Evolutionary conservation across 2,888 invertebrate genomes (phyloP).

Genomic region (Aphidius colemani): DNA sequence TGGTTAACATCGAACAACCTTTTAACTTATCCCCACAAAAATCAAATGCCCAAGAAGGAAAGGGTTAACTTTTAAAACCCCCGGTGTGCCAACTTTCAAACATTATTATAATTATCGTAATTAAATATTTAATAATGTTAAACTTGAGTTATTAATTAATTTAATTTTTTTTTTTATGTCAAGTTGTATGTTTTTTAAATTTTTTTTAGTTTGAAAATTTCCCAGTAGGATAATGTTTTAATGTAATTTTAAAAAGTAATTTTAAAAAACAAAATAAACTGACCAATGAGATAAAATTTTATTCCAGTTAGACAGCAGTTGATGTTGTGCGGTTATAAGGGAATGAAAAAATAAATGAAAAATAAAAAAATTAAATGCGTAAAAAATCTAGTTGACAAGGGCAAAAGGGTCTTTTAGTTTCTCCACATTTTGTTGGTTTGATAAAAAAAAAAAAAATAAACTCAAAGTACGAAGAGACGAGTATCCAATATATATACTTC

Average conservation of each 20-base stretch:
- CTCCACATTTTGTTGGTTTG: slow-evolving; percentile 21
- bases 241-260: slow-evolving; percentile 25
- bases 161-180: no score
- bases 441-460: no score
- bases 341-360: slow-evolving; percentile 27
- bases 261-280: slow-evolving; percentile 25
- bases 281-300: slow-evolving; percentile 11
- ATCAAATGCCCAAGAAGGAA: slow-evolving; percentile 23
- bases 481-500: no score
- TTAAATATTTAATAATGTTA: not conserved
- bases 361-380: slow-evolving; percentile 26
- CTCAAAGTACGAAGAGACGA: no score
- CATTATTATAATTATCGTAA: slow-evolving; percentile 21
- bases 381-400: slow-evolving; percentile 29
- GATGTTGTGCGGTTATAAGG: slow-evolving; percentile 24
- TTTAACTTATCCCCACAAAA: slow-evolving; percentile 12
- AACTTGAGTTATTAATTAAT: no score
- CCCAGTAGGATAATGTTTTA: slow-evolving; percentile 13
- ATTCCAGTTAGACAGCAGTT: not conserved
- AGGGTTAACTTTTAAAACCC: slow-evolving; percentile 28
- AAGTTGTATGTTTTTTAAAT: not conserved
- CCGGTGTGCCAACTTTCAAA: slow-evolving; percentile 47
- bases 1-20: slow-evolving; percentile 25
- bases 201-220: not conserved
- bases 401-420: slow-evolving; percentile 31